A percentile compares a stretch with the other conserved stretches of the same genome.
phyloP scores from a whole-genome alignment of 2,797 vertebrate species.

The Microctenopoma lineatum region DNA sequence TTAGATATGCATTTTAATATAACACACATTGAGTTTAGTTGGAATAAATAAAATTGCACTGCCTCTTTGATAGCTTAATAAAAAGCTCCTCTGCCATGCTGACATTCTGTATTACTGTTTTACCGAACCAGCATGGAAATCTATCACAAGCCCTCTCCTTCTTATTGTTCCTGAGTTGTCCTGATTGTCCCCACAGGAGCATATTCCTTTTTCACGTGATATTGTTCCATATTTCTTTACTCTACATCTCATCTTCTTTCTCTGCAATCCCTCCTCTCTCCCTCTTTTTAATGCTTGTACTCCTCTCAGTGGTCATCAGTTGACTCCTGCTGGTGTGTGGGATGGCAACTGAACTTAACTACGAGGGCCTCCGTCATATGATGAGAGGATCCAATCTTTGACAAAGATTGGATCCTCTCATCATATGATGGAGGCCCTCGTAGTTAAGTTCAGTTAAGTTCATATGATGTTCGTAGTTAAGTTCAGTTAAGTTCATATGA shows the following conservation, averaged over 20 bases:
- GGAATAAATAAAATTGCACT: neutral
- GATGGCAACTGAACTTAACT: neutral
- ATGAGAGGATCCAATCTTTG: too few relatives aligned
- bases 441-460: neutral
- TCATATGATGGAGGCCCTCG: neutral
- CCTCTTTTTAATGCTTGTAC: neutral
- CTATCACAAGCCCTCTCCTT: neutral
- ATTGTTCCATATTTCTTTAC: neutral
- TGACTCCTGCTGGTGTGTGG: neutral
- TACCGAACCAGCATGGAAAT: neutral
- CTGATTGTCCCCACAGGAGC: neutral
- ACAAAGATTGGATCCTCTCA: too few relatives aligned
- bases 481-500: too few relatives aligned
- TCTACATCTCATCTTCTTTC: neutral
- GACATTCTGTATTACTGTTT: neutral
- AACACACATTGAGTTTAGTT: neutral
- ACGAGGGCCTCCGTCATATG: neutral
- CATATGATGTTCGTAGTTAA: too few relatives aligned
- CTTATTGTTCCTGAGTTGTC: neutral
- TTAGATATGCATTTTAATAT: neutral
- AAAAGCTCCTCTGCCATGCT: neutral
- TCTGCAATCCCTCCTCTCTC: neutral
- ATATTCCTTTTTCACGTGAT: neutral
- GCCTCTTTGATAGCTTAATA: neutral
- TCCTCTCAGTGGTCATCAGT: neutral